A percentile compares a stretch with the other conserved stretches of the same genome.
Conservation (phyloP, 2,797 vertebrate species). For the Ataeniobius toweri region DNA sequence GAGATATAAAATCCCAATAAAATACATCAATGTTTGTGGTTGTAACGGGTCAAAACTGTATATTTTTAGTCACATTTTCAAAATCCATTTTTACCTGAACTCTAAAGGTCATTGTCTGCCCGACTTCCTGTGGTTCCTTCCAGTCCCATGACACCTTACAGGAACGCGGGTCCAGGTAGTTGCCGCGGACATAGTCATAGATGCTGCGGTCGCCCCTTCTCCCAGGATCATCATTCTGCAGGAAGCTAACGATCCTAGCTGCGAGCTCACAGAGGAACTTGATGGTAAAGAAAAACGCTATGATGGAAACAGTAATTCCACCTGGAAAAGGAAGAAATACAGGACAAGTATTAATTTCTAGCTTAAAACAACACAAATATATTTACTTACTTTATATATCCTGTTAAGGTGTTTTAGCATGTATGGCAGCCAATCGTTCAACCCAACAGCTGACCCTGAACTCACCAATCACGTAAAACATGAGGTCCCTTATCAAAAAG, state of each 20-base stretch:
- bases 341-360: background rate
- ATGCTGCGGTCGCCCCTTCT: slow-evolving; percentile 95
- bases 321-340: slow-evolving; percentile 73
- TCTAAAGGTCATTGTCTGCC: slow-evolving; percentile 98
- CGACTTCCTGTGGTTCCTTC: slow-evolving; percentile 99
- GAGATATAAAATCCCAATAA: background rate
- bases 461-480: slow-evolving; percentile 99
- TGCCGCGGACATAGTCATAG: slow-evolving; percentile 98
- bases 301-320: slow-evolving; percentile 98
- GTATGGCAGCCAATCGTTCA: no score
- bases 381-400: no score
- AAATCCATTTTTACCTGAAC: slow-evolving; percentile 86
- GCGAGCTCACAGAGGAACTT: slow-evolving; percentile 99
- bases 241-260: slow-evolving; percentile 97
- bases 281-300: slow-evolving; percentile 98
- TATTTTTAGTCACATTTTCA: background rate
- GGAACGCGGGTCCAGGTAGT: slow-evolving; percentile 97
- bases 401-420: background rate
- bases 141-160: slow-evolving; percentile 99
- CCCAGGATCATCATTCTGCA: slow-evolving; percentile 97
- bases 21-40: no score
- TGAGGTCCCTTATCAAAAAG: slow-evolving; percentile 96
- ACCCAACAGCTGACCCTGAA: slow-evolving; percentile 54
- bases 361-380: background rate
- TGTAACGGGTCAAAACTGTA: background rate